Evolutionary conservation across 2,888 invertebrate genomes (phyloP).

Genomic region (Luperina testacea): DNA sequence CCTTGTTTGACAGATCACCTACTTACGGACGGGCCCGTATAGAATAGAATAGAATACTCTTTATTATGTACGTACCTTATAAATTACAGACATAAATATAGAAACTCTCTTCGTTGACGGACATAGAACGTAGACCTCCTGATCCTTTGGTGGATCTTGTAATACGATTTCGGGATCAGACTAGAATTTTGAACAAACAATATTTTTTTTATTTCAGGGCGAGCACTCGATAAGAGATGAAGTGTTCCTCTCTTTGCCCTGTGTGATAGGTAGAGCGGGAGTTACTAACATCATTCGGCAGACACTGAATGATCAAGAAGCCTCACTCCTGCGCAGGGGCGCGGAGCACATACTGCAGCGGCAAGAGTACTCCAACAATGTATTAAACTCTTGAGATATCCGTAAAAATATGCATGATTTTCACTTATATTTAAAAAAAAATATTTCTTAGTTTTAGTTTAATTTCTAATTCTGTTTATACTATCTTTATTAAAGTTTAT

Average conservation of each 20-base stretch:
- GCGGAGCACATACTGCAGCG: constrained; percentile 87
- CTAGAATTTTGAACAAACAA: not conserved
- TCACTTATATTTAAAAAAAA: not conserved
- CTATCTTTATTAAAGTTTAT: not conserved
- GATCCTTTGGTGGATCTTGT: not conserved
- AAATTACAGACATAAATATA: too few relatives aligned
- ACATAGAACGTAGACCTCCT: not conserved
- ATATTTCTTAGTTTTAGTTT: not conserved
- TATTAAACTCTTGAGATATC: constrained; percentile 15
- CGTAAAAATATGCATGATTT: not conserved
- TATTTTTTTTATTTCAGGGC: constrained; percentile 45
- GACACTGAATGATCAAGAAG: constrained; percentile 90
- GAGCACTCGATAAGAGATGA: constrained; percentile 59
- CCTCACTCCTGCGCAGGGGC: constrained; percentile 90
- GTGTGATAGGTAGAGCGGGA: constrained; percentile 92
- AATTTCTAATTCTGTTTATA: not conserved
- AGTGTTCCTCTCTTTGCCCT: constrained; percentile 94
- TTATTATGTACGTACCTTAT: too few relatives aligned
- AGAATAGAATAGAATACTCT: too few relatives aligned
- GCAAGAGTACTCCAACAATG: constrained; percentile 27
- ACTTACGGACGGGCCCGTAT: too few relatives aligned
- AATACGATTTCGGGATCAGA: not conserved
- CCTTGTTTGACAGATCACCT: too few relatives aligned
- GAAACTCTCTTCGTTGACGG: not conserved
- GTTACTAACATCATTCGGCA: constrained; percentile 92